Percentiles rank a stretch among this genome's conserved stretches.
Evolutionary conservation across 2,113 vertebrate species (phyloP).

Genomic region (Leucosticte australis): DNA sequence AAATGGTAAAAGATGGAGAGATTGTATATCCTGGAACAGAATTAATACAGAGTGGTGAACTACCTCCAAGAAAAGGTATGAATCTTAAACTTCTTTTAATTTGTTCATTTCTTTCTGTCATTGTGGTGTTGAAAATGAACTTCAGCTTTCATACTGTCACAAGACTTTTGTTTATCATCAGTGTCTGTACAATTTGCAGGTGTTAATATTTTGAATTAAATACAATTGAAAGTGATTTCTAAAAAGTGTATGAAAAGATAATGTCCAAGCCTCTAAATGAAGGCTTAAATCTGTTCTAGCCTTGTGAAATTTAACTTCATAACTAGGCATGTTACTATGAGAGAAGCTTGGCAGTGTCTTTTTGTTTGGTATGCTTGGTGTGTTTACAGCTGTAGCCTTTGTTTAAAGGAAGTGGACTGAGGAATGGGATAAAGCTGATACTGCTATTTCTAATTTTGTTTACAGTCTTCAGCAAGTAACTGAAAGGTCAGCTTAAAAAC

Average conservation of each 20-base stretch:
- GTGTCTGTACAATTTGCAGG: not conserved
- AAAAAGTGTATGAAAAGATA: not conserved
- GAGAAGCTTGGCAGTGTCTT: not conserved
- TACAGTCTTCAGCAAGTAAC: not conserved
- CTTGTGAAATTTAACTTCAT: not conserved
- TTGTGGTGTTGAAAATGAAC: not conserved
- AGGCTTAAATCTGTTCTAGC: not conserved
- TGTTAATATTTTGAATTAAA: not conserved
- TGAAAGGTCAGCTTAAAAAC: not conserved
- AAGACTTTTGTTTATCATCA: not conserved
- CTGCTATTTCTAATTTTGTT: conserved; percentile 2
- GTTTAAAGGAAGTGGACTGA: conserved; percentile 6
- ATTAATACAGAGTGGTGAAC: conserved; percentile 80
- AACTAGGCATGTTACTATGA: not conserved
- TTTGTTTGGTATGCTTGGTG: not conserved
- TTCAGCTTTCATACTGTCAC: not conserved
- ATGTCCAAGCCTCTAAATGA: not conserved
- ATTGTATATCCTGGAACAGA: conserved; percentile 89
- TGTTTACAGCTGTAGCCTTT: conserved; percentile 12
- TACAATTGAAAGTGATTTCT: not conserved
- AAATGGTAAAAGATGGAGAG: conserved; percentile 99
- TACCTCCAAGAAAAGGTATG: conserved; percentile 78
- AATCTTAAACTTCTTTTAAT: not conserved
- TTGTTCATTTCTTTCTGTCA: not conserved
- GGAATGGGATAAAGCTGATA: not conserved